These are phyloP conservation scores for Silurus asotus DNA, from an alignment of 2,113 vertebrate genomes.

Conservation along the genomic window DNA sequence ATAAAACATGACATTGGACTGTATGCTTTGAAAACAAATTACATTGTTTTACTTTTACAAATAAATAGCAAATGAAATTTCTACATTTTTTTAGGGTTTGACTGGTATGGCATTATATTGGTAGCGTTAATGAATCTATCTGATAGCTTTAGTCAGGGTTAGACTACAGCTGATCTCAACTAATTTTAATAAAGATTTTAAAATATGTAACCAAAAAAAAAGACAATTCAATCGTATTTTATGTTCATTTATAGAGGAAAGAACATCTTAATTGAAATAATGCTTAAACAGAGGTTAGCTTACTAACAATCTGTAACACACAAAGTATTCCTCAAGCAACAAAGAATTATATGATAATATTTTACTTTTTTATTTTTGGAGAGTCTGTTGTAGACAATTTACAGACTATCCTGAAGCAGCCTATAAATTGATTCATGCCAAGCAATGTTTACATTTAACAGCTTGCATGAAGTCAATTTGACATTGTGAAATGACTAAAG, in stretches of 20 bases:
- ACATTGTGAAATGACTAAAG: neutral
- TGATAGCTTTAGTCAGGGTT: neutral
- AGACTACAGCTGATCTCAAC: neutral
- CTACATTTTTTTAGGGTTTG: neutral
- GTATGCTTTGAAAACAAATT: conserved; percentile 4
- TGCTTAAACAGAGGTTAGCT: neutral
- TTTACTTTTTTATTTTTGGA: neutral
- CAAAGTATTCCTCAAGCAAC: neutral
- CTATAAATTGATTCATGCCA: neutral
- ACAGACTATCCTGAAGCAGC: neutral
- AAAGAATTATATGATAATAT: neutral
- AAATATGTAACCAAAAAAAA: neutral
- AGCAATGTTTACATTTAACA: neutral
- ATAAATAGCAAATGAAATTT: neutral
- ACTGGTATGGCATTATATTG: neutral
- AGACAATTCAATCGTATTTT: neutral
- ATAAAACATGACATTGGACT: neutral
- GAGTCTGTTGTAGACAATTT: neutral
- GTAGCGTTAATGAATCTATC: neutral
- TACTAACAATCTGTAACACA: no score
- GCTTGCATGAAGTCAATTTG: neutral
- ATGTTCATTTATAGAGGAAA: neutral
- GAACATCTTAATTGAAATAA: neutral
- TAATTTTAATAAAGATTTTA: neutral
- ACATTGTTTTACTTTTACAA: neutral